Evolutionary conservation across 1,140 invertebrate species (phyloP).

Genomic region (Archivesica marissinica): DNA sequence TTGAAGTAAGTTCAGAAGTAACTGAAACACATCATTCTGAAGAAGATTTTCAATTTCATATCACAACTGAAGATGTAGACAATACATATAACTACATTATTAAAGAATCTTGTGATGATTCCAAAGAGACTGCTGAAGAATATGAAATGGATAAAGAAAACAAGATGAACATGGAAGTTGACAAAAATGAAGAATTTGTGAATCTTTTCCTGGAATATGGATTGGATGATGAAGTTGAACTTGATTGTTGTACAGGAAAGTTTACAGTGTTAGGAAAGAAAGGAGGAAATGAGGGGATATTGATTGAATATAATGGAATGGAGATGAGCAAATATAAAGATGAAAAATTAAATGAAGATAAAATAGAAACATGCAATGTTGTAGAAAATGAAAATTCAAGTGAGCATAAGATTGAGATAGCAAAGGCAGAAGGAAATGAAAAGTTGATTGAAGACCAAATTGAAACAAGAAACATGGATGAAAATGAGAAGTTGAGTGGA

Average conservation of each 20-base stretch:
- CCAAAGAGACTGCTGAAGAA: background rate
- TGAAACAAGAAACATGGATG: background rate
- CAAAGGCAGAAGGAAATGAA: background rate
- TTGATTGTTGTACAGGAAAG: slow-evolving; percentile 51
- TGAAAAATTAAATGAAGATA: background rate
- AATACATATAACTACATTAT: slow-evolving; percentile 23
- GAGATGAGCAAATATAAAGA: background rate
- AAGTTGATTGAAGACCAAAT: background rate
- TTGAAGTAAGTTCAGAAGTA: background rate
- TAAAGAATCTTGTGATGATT: slow-evolving; percentile 1
- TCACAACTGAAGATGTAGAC: slow-evolving; percentile 17
- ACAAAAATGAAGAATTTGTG: background rate
- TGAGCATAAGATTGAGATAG: background rate
- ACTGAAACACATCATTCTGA: background rate
- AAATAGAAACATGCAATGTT: background rate
- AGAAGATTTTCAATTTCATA: background rate
- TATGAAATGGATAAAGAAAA: background rate
- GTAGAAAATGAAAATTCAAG: background rate
- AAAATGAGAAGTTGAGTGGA: background rate
- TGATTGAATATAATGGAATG: background rate
- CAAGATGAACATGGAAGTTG: background rate
- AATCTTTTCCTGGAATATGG: slow-evolving; percentile 36
- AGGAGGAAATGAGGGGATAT: background rate
- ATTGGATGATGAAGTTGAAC: slow-evolving; percentile 50
- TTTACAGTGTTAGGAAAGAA: slow-evolving; percentile 36